These are phyloP conservation scores for Nomada goodeniana DNA, from an alignment of 2,888 invertebrate genomes.

Conservation along the genomic window DNA sequence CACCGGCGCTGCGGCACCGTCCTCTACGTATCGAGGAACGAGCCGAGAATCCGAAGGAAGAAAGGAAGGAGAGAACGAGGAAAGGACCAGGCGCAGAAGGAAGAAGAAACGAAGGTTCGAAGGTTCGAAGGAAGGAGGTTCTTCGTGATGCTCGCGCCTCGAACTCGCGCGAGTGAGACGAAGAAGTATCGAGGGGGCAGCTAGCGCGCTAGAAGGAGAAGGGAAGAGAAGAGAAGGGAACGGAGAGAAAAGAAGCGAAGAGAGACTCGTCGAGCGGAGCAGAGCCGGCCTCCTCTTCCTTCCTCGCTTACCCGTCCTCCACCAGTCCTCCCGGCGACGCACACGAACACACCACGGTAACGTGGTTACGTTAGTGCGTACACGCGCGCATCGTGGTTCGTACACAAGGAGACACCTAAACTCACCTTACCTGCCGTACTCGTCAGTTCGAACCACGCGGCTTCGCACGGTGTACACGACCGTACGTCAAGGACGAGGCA, in stretches of 20 bases:
- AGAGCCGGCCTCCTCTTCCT: slow-evolving; percentile 66
- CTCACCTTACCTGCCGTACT: slow-evolving; percentile 73
- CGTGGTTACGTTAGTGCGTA: slow-evolving; percentile 60
- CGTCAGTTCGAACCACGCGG: slow-evolving; percentile 84
- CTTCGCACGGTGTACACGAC: slow-evolving; percentile 81
- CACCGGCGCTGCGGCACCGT: slow-evolving; percentile 33
- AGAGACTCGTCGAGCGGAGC: slow-evolving; percentile 41
- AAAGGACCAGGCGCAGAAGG: slow-evolving; percentile 26
- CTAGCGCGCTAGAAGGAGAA: not conserved
- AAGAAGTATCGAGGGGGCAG: not conserved
- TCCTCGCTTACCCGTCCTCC: slow-evolving; percentile 63
- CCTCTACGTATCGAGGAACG: slow-evolving; percentile 34
- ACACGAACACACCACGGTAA: slow-evolving; percentile 46
- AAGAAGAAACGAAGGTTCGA: slow-evolving; percentile 31
- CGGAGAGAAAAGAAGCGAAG: slow-evolving; percentile 24
- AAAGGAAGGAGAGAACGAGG: slow-evolving; percentile 48
- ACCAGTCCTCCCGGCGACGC: slow-evolving; percentile 57
- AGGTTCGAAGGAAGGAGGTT: slow-evolving; percentile 25
- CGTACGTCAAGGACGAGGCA: slow-evolving; percentile 78
- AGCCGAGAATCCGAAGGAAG: slow-evolving; percentile 35
- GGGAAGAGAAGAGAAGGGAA: not conserved
- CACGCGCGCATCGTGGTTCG: slow-evolving; percentile 53
- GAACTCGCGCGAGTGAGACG: slow-evolving; percentile 24
- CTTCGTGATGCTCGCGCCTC: slow-evolving; percentile 8
- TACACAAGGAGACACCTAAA: slow-evolving; percentile 75